A percentile compares a stretch with the other conserved stretches of the same genome.
Conservation (phyloP, 1,140 invertebrate genomes). For the Phthorimaea operculella region DNA sequence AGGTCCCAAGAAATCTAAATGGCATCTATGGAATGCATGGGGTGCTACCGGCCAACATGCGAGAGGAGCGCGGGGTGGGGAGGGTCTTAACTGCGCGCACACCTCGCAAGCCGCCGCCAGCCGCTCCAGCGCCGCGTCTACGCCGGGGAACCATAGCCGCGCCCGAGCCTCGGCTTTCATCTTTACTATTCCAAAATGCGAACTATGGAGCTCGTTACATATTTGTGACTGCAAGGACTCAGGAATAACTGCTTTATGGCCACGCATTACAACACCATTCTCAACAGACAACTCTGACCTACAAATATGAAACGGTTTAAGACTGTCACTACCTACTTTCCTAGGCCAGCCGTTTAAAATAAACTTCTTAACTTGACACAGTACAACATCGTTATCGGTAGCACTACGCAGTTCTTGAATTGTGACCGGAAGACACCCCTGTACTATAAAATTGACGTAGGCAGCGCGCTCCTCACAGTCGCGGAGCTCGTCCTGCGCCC, state of each 20-base stretch:
- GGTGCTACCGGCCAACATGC: constrained; percentile 22
- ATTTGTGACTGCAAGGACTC: constrained; percentile 21
- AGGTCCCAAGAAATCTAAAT: constrained; percentile 32
- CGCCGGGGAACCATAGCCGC: constrained; percentile 53
- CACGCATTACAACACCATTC: constrained; percentile 2
- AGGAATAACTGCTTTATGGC: constrained; percentile 15
- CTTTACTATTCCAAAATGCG: constrained; percentile 50
- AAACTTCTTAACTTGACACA: background rate
- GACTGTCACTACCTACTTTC: no score
- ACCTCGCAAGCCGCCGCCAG: constrained; percentile 2
- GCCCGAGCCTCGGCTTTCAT: constrained; percentile 50
- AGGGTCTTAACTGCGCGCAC: background rate
- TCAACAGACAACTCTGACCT: background rate
- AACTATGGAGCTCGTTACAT: constrained; percentile 41
- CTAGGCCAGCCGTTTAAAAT: background rate
- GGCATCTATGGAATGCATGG: constrained; percentile 7
- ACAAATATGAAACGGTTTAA: background rate
- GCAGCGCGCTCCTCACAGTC: constrained; percentile 1
- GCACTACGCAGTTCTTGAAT: background rate
- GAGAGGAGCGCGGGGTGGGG: background rate
- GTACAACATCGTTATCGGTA: background rate
- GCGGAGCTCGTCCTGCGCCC: background rate
- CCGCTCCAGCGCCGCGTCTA: constrained; percentile 49
- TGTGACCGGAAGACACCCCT: background rate
- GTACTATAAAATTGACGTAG: background rate